phyloP scores from a whole-genome alignment of 1,140 invertebrate genomes.

The Psilanteris sp. region DNA sequence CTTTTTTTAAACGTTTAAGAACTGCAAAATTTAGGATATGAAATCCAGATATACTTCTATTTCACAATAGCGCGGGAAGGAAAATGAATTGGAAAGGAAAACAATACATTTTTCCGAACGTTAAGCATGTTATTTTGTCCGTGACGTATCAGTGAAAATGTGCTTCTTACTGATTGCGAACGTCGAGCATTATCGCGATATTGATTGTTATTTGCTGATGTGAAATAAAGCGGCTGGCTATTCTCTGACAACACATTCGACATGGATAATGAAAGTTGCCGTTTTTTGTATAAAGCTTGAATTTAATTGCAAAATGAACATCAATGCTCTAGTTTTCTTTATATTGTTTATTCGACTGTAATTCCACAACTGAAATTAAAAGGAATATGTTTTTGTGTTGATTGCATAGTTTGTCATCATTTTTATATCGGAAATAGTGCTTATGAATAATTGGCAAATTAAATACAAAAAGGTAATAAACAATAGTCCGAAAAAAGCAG shows the following conservation, averaged over 20 bases:
- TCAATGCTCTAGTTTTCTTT: conserved; percentile 39
- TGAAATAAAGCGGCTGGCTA: conserved; percentile 44
- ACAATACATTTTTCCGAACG: conserved; percentile 34
- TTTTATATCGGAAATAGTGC: conserved; percentile 11
- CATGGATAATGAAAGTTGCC: conserved; percentile 55
- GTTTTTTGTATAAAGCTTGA: conserved; percentile 27
- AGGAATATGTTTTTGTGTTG: conserved; percentile 20
- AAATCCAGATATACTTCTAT: too few relatives aligned
- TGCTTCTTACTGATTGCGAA: conserved; percentile 54
- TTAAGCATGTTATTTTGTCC: conserved; percentile 47
- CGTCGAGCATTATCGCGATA: conserved; percentile 41
- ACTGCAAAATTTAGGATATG: too few relatives aligned
- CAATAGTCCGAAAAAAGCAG: conserved; percentile 5
- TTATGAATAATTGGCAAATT: conserved; percentile 23
- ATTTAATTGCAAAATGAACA: conserved; percentile 35
- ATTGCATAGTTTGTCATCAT: conserved; percentile 25
- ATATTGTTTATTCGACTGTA: conserved; percentile 21
- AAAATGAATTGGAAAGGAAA: conserved; percentile 15
- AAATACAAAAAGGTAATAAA: conserved; percentile 7
- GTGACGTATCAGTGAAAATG: conserved; percentile 38
- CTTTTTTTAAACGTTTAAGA: too few relatives aligned
- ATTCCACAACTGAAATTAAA: conserved; percentile 23
- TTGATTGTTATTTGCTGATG: conserved; percentile 55
- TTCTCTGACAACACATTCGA: conserved; percentile 34
- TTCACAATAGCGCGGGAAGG: too few relatives aligned